Evolutionary conservation across 2,797 vertebrate genomes (phyloP).

Genomic region (Orientallactaga sibirica): DNA sequence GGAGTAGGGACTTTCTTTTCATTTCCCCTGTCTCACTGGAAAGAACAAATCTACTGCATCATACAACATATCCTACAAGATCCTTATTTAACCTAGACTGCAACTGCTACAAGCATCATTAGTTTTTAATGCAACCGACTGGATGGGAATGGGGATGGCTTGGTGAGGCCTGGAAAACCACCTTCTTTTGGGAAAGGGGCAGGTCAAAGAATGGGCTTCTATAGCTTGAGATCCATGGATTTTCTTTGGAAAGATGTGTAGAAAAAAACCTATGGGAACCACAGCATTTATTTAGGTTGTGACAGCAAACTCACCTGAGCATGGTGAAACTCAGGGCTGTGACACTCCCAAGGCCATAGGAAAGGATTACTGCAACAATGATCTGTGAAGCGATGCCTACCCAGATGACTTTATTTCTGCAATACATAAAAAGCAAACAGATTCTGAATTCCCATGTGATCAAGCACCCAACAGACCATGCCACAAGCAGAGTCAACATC

Average conservation of each 20-base stretch:
- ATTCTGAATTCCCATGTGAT: not conserved
- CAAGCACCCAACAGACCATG: no score
- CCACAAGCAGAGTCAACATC: not conserved
- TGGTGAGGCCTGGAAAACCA: not conserved
- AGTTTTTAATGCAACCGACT: not conserved
- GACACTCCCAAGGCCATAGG: slow-evolving; percentile 87
- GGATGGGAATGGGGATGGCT: not conserved
- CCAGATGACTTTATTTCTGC: slow-evolving; percentile 91
- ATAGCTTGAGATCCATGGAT: not conserved
- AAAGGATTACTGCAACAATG: slow-evolving; percentile 87
- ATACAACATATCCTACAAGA: not conserved
- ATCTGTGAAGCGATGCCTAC: slow-evolving; percentile 90
- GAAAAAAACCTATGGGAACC: not conserved
- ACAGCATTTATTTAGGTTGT: not conserved
- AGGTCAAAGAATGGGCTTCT: not conserved
- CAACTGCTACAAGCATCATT: not conserved
- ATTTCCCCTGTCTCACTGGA: not conserved
- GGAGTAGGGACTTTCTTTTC: not conserved
- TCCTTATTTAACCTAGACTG: not conserved
- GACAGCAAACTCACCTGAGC: slow-evolving; percentile 85
- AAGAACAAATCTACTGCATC: not conserved
- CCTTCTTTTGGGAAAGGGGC: not conserved
- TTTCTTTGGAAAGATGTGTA: slow-evolving; percentile 13
- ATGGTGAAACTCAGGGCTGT: slow-evolving; percentile 88
- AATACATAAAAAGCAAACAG: slow-evolving; percentile 64